Evolutionary conservation across 2,113 vertebrate genomes (phyloP).

Genomic region (Edolisoma coerulescens): DNA sequence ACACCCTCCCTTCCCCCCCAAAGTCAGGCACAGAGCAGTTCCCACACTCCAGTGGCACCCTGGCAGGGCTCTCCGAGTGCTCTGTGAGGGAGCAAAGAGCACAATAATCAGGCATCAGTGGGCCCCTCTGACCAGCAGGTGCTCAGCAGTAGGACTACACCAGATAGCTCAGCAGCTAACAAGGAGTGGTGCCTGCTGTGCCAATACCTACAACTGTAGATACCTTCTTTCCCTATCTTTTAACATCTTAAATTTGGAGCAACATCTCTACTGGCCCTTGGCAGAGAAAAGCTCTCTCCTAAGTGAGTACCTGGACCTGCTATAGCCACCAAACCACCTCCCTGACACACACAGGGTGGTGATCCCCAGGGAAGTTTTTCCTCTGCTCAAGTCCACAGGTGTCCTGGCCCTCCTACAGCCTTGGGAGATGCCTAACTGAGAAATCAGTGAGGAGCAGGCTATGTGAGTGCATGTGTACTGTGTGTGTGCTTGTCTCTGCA

Average conservation of each 20-base stretch:
- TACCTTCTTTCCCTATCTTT: background rate
- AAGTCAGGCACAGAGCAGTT: background rate
- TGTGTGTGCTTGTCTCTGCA: background rate
- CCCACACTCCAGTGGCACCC: background rate
- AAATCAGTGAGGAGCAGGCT: background rate
- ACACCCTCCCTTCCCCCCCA: background rate
- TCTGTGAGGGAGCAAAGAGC: background rate
- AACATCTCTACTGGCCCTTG: background rate
- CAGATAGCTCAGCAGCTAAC: background rate
- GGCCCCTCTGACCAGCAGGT: background rate
- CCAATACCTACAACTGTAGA: background rate
- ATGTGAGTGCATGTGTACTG: background rate
- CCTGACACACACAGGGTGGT: background rate
- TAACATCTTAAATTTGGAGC: background rate
- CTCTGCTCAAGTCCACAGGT: background rate
- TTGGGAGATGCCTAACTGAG: background rate
- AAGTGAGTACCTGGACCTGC: background rate
- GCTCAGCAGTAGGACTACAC: background rate
- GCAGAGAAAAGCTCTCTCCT: background rate
- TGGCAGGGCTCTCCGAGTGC: accelerated
- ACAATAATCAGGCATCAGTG: background rate
- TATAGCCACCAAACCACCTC: background rate
- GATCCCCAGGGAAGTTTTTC: background rate
- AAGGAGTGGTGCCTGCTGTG: background rate
- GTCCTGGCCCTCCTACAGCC: background rate